These are phyloP conservation scores for Altica lythri DNA, from an alignment of 2,888 invertebrate species.

Conservation along the genomic window DNA sequence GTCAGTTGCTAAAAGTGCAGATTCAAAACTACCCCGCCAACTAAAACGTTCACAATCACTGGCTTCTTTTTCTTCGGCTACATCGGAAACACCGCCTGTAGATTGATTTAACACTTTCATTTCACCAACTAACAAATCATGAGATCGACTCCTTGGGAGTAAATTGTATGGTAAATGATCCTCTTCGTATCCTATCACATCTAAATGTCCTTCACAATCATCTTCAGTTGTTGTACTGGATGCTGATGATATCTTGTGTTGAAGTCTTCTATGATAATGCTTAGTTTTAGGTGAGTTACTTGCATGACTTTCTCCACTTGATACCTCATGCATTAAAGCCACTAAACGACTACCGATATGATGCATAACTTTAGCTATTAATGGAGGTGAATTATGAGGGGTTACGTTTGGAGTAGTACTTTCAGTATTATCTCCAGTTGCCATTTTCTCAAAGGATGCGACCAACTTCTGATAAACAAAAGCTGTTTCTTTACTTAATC, in stretches of 20 bases:
- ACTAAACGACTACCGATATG: slow-evolving; percentile 87
- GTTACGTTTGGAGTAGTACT: slow-evolving; percentile 37
- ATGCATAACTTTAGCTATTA: slow-evolving; percentile 90
- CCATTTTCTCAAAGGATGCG: slow-evolving; percentile 80
- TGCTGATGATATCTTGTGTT: slow-evolving; percentile 65
- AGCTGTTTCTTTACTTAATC: slow-evolving; percentile 74
- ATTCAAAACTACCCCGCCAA: slow-evolving; percentile 92
- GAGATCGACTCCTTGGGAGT: slow-evolving; percentile 79
- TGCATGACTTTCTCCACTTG: slow-evolving; percentile 70
- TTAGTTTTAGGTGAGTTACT: slow-evolving; percentile 66
- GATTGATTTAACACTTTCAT: slow-evolving; percentile 53
- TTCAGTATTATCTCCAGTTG: slow-evolving; percentile 59
- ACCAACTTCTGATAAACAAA: slow-evolving; percentile 87
- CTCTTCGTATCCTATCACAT: slow-evolving; percentile 54
- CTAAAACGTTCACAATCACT: slow-evolving; percentile 89
- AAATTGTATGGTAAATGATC: slow-evolving; percentile 60
- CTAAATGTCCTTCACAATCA: slow-evolving; percentile 66
- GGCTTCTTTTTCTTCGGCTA: slow-evolving; percentile 70
- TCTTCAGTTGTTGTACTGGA: slow-evolving; percentile 71
- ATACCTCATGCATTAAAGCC: slow-evolving; percentile 90
- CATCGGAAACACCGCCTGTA: slow-evolving; percentile 61
- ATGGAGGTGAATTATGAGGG: slow-evolving; percentile 74
- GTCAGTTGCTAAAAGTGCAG: slow-evolving; percentile 86
- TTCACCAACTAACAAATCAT: slow-evolving; percentile 66
- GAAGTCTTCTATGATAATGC: slow-evolving; percentile 63